Evolutionary conservation across 2,888 invertebrate species (phyloP).

Genomic region (Tholera decimalis): DNA sequence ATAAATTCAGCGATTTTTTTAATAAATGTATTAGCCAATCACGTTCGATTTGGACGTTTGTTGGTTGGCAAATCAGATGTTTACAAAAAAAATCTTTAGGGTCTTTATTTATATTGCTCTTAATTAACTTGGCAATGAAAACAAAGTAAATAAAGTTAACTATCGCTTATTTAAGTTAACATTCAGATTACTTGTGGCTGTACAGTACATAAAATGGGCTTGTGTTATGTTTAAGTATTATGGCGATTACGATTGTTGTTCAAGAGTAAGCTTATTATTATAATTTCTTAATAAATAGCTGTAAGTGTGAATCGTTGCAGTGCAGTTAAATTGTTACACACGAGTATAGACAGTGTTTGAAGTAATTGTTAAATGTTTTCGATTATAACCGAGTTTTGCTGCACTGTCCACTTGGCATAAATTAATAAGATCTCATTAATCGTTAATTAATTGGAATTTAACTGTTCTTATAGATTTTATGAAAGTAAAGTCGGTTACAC

Average conservation of each 20-base stretch:
- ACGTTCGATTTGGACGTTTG: not conserved
- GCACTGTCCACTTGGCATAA: conserved; percentile 70
- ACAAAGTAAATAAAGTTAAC: conserved; percentile 8
- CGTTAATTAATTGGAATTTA: conserved; percentile 67
- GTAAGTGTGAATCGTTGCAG: conserved; percentile 56
- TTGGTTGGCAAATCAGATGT: not conserved
- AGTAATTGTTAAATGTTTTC: conserved; percentile 47
- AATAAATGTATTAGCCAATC: not conserved
- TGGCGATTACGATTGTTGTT: conserved; percentile 62
- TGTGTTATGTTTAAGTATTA: conserved; percentile 67
- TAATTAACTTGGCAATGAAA: conserved; percentile 4
- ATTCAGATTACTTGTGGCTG: conserved; percentile 58
- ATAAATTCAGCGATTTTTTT: not conserved
- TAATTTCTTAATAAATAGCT: conserved; percentile 46
- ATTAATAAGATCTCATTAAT: conserved; percentile 80
- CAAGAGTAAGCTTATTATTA: conserved; percentile 51
- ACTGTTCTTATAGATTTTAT: conserved; percentile 57
- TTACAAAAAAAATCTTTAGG: not conserved
- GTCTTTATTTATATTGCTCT: conserved; percentile 6
- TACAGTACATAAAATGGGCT: conserved; percentile 46
- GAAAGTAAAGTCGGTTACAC: conserved; percentile 47
- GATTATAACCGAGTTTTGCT: conserved; percentile 48
- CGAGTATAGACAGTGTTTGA: conserved; percentile 26
- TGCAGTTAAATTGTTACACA: conserved; percentile 55
- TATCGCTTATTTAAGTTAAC: conserved; percentile 16